A percentile compares a stretch with the other conserved stretches of the same genome.
phyloP scores from a whole-genome alignment of 2,113 vertebrate genomes.

The Bettongia penicillata region DNA sequence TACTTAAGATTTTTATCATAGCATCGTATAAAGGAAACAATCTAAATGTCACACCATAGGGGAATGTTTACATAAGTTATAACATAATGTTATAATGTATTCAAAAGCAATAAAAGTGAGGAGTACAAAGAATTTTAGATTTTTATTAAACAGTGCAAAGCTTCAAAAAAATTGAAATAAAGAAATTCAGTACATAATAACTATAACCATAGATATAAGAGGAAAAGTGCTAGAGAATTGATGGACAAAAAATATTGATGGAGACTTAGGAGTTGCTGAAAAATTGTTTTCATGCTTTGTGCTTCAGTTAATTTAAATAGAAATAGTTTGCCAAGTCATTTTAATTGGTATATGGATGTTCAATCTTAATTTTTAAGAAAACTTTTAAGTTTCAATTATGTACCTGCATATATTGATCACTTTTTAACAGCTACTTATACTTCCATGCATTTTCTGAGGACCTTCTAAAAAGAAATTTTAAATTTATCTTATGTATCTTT shows the following conservation, averaged over 20 bases:
- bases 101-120: too few species aligned
- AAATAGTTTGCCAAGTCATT: background rate
- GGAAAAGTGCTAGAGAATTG: background rate
- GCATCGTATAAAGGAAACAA: too few species aligned
- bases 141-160: too few species aligned
- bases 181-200: too few species aligned
- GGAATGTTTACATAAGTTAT: too few species aligned
- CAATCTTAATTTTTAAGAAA: background rate
- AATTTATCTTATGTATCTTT: background rate
- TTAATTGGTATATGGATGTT: background rate
- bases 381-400: background rate
- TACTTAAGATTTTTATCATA: too few species aligned
- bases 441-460: too few species aligned
- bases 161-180: too few species aligned
- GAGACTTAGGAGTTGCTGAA: background rate
- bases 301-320: background rate
- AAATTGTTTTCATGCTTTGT: background rate
- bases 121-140: too few species aligned
- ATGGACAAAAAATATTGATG: background rate
- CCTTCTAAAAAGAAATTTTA: background rate
- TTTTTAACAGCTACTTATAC: background rate
- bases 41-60: too few species aligned
- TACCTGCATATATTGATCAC: background rate
- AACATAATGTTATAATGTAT: too few species aligned
- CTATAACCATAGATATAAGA: too few species aligned